These are phyloP conservation scores for Paradoxurus hermaphroditus DNA, from an alignment of 2,113 vertebrate genomes.

Conservation along the genomic window DNA sequence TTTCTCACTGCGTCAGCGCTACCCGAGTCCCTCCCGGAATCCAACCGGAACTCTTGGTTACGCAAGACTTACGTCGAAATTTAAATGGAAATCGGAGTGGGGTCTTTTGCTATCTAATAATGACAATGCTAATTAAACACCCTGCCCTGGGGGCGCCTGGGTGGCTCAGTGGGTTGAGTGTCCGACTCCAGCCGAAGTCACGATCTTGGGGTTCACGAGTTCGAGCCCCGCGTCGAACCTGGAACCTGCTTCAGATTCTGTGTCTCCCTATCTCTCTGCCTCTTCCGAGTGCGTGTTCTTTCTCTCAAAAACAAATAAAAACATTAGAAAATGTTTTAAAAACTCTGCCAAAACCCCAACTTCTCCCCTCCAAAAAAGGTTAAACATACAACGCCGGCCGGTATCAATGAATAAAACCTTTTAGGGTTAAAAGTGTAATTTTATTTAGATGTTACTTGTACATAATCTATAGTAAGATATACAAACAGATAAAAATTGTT, in stretches of 20 bases:
- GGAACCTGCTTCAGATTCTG: too few relatives aligned
- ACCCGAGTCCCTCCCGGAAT: neutral
- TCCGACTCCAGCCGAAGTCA: too few relatives aligned
- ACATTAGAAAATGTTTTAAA: neutral
- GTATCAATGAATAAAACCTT: slow-evolving; percentile 51
- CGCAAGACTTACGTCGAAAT: neutral
- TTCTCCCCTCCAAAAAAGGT: neutral
- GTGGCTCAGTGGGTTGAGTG: too few relatives aligned
- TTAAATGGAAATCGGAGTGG: neutral
- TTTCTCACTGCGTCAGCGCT: neutral
- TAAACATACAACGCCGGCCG: neutral
- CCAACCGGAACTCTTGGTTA: neutral
- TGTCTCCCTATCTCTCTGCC: too few relatives aligned
- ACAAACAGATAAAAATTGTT: slow-evolving; percentile 82
- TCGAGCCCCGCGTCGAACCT: too few relatives aligned
- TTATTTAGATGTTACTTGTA: slow-evolving; percentile 84
- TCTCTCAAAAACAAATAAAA: too few relatives aligned
- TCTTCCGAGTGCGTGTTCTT: too few relatives aligned
- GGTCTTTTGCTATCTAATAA: neutral
- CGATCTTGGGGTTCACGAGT: too few relatives aligned
- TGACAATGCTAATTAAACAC: neutral
- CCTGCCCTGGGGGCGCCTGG: too few relatives aligned
- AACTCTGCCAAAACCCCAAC: neutral
- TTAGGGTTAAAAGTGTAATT: slow-evolving; percentile 80
- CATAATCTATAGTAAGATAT: slow-evolving; percentile 81